Conservation (phyloP, 2,888 invertebrate species). For the Nipponacmea schrenckii region DNA sequence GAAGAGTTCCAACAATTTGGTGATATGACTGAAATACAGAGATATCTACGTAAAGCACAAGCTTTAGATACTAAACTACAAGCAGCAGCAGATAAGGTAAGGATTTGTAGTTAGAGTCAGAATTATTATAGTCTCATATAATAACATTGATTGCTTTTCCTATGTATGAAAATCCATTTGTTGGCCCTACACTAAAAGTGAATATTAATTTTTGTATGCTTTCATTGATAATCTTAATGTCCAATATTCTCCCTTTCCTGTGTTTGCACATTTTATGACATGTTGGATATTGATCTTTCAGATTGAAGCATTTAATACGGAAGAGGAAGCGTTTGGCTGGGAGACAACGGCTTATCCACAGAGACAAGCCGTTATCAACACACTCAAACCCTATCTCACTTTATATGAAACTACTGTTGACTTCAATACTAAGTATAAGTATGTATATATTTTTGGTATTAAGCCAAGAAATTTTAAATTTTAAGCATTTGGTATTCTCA, state of each 20-base stretch:
- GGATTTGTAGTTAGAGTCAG: background rate
- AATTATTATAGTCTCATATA: no score
- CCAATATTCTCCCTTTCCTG: no score
- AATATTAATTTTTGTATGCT: no score
- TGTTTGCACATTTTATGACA: no score
- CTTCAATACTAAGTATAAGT: slow-evolving; percentile 82
- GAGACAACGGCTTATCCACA: slow-evolving; percentile 88
- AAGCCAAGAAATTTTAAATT: background rate
- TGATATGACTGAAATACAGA: slow-evolving; percentile 82
- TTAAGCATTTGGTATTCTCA: background rate
- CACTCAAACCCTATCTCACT: slow-evolving; percentile 84
- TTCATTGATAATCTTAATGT: no score
- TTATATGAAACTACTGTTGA: slow-evolving; percentile 90
- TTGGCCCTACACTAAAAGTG: no score
- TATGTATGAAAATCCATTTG: no score
- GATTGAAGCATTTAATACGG: slow-evolving; percentile 90
- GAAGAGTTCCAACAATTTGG: slow-evolving; percentile 90
- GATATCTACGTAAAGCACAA: slow-evolving; percentile 85
- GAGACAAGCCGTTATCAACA: slow-evolving; percentile 80
- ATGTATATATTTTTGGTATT: slow-evolving; percentile 25
- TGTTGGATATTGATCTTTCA: slow-evolving; percentile 27
- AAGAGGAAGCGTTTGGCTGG: slow-evolving; percentile 89
- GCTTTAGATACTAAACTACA: slow-evolving; percentile 79
- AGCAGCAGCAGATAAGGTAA: slow-evolving; percentile 75
- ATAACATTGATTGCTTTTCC: no score